Evolutionary conservation across 2,113 vertebrate species (phyloP), one percentile per base, ranked within the genome.

Genomic region (Anguilla japonica): DNA sequence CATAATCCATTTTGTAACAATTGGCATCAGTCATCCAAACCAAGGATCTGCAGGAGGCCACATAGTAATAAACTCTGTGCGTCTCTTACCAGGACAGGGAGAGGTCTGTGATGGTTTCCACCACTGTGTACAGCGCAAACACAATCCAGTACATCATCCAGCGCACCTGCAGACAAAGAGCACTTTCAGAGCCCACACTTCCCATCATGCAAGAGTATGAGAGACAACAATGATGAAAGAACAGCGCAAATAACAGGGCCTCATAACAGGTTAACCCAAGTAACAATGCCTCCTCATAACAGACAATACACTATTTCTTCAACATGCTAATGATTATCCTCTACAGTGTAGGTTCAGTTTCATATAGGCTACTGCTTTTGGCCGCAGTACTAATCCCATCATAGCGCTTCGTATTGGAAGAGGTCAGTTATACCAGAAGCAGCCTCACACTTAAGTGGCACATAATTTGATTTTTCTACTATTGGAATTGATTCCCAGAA

Each of bases 141-240:
- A 97, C 96, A 88, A 97, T 97, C 97, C 97, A 97, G 88, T 97
- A 97, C 97, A 97, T 97, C 97, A 97, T 97, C 97, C 97, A 97
- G 82, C 97, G 96, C 88, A 97, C 97, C 97, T 97, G 88, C 26
- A 20, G 78, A 81, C 85, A 83, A 82, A 50, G 85, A 87, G 88
- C 41, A 87, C 75, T 2, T 7, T 15, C 67, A 84, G 18, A 67
- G 20, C 4, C 56, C 40, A 60, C 1, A 34, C 67, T 75, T 75
- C n/a, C 26, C n/a, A 34, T 63, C 60, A 63, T 26, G 16, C 60
- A 75, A 41, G 13, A 80, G 43, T 53, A 7, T 3, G 50, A 20
- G 43, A 56, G 43, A 41, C 11, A 22, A 84, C 6, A 14, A 57
- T 41, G n/a, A 50, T 22, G 9, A 46, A 46, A 75, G 26, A 34